phyloP scores from a whole-genome alignment of 2,113 vertebrate species.

The Psettodes erumei region DNA sequence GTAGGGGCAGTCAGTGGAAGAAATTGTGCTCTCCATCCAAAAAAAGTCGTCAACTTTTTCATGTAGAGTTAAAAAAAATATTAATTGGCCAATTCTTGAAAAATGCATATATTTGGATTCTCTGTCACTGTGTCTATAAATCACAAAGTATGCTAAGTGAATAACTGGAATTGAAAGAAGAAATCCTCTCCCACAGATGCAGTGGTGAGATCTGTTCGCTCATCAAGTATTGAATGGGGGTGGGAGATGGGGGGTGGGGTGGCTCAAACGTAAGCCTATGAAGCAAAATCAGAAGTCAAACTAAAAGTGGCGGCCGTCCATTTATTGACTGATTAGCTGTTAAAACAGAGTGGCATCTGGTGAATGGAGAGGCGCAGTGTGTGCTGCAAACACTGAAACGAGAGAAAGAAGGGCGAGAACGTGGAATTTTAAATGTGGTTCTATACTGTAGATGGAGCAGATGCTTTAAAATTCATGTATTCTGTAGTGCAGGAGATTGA shows the following conservation, averaged over 20 bases:
- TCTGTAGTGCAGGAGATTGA: slow-evolving; percentile 21
- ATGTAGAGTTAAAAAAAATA: too few species aligned
- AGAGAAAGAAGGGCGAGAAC: not conserved
- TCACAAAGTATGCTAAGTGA: not conserved
- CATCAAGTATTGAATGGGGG: not conserved
- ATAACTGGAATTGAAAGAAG: not conserved
- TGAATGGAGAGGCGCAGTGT: slow-evolving; percentile 1
- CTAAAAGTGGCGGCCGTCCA: not conserved
- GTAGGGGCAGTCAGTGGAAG: not conserved
- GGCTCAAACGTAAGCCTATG: slow-evolving; percentile 6
- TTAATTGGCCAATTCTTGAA: too few species aligned
- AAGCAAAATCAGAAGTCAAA: not conserved
- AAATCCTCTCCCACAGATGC: not conserved
- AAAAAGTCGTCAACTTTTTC: not conserved
- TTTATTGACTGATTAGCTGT: slow-evolving; percentile 29
- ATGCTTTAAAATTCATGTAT: slow-evolving; percentile 55
- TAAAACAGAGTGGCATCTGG: slow-evolving; percentile 8
- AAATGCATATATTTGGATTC: too few species aligned
- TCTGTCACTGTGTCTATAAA: too few species aligned
- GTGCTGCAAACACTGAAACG: not conserved
- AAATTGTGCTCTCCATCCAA: slow-evolving; percentile 10
- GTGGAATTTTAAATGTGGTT: slow-evolving; percentile 37
- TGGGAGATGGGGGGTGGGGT: not conserved
- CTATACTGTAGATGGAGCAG: slow-evolving; percentile 10
- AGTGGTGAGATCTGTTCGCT: not conserved